A percentile compares a stretch with the other conserved stretches of the same genome.
phyloP scores from a whole-genome alignment of 2,113 vertebrate genomes.

The Barbus barbus region DNA sequence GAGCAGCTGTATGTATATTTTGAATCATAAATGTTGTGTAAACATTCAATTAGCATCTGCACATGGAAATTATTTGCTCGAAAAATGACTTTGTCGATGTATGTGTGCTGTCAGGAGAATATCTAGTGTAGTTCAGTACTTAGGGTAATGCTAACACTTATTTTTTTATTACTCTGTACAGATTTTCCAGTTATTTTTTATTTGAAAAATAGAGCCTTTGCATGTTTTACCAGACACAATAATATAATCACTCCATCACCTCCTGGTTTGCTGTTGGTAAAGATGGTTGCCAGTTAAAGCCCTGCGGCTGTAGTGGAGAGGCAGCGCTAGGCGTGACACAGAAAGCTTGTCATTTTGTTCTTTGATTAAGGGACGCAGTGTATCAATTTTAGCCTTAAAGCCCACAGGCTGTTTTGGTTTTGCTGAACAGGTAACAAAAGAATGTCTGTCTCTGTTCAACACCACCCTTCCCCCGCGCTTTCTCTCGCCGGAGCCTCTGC shows the following conservation, averaged over 20 bases:
- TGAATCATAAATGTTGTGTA: neutral
- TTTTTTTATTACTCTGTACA: neutral
- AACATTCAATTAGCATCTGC: neutral
- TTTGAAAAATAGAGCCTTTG: neutral
- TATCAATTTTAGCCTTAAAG: conserved; percentile 37
- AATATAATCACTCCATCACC: neutral
- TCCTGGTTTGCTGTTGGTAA: conserved; percentile 13
- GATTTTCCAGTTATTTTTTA: neutral
- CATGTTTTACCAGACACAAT: neutral
- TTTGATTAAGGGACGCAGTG: conserved; percentile 27
- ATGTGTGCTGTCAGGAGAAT: neutral
- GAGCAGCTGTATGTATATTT: neutral
- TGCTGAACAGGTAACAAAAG: conserved; percentile 43
- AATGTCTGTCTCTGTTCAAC: conserved; percentile 35
- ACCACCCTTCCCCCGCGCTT: conserved; percentile 12
- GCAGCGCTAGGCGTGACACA: conserved; percentile 22
- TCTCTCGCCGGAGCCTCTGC: neutral
- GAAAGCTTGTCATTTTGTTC: conserved; percentile 32
- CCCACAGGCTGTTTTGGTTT: conserved; percentile 33
- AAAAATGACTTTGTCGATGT: neutral
- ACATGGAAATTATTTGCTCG: neutral
- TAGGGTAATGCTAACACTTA: neutral
- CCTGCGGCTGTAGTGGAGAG: conserved; percentile 21
- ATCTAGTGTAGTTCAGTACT: neutral
- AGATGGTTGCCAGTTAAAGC: conserved; percentile 31